A percentile compares a stretch with the other conserved stretches of the same genome.
These are phyloP conservation scores for Melinaea menophilus DNA, from an alignment of 2,888 invertebrate species.

Conservation along the genomic window DNA sequence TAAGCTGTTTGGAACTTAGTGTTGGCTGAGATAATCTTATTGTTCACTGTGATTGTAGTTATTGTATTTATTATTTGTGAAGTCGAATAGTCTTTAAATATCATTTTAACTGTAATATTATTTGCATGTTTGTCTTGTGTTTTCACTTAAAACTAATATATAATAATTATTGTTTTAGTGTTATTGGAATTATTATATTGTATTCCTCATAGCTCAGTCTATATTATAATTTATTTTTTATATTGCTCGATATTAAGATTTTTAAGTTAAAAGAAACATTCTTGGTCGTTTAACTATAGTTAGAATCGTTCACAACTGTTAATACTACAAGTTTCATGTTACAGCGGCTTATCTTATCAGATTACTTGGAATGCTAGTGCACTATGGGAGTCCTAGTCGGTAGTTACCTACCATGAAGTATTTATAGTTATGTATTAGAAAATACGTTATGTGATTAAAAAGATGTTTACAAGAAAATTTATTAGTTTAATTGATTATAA, in stretches of 20 bases:
- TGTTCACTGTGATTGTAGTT: neutral
- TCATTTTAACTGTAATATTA: neutral
- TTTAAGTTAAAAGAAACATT: neutral
- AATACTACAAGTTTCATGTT: slow-evolving; percentile 26
- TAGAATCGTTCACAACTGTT: slow-evolving; percentile 13
- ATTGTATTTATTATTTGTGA: neutral
- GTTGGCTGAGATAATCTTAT: slow-evolving; percentile 3
- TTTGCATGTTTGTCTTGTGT: too few species aligned
- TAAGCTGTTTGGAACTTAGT: slow-evolving; percentile 7
- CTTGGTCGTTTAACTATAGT: slow-evolving; percentile 10
- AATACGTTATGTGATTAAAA: too few species aligned
- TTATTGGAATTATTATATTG: too few species aligned
- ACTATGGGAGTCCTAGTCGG: slow-evolving; percentile 10
- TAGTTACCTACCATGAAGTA: too few species aligned
- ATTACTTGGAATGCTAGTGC: slow-evolving; percentile 26
- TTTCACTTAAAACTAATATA: too few species aligned
- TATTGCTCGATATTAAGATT: too few species aligned
- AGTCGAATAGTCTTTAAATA: neutral
- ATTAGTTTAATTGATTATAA: too few species aligned
- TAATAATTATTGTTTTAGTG: too few species aligned
- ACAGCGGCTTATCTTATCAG: slow-evolving; percentile 44
- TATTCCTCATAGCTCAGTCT: too few species aligned
- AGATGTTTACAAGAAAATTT: too few species aligned
- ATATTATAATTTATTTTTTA: too few species aligned
- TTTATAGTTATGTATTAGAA: too few species aligned